Evolutionary conservation across 2,113 vertebrate species (phyloP).

Genomic region (Platysternon megacephalum): DNA sequence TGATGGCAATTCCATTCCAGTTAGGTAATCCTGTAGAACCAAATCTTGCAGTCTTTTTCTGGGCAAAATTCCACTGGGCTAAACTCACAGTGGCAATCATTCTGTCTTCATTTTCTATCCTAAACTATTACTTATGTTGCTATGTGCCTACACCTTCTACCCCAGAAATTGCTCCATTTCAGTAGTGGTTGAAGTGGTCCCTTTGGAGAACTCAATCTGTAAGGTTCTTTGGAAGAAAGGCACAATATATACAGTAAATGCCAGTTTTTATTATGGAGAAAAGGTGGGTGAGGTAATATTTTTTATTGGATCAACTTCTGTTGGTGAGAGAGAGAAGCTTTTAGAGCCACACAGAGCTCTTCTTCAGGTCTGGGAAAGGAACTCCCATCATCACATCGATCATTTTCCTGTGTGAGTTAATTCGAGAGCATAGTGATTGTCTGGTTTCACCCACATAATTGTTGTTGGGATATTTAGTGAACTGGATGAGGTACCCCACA

Average conservation of each 20-base stretch:
- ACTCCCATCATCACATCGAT: too few species aligned
- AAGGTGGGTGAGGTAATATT: too few species aligned
- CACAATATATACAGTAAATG: not conserved
- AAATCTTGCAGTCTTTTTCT: not conserved
- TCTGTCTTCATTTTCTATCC: not conserved
- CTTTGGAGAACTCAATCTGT: not conserved
- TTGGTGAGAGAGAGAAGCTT: too few species aligned
- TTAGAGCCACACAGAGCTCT: too few species aligned
- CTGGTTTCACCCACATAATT: too few species aligned
- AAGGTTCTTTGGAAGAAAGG: not conserved
- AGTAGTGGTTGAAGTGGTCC: not conserved
- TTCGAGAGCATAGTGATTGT: too few species aligned
- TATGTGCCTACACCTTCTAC: not conserved
- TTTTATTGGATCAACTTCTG: too few species aligned
- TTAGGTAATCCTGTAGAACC: not conserved
- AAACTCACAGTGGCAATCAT: not conserved
- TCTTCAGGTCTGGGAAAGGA: too few species aligned
- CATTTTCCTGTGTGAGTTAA: too few species aligned
- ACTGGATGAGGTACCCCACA: too few species aligned
- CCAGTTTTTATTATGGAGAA: too few species aligned
- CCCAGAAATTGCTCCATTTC: not conserved
- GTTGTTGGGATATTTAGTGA: too few species aligned
- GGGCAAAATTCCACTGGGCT: not conserved
- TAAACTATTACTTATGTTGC: not conserved
- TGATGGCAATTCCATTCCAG: not conserved